phyloP scores from a whole-genome alignment of 2,113 vertebrate species.

The Oryzias curvinotus region DNA sequence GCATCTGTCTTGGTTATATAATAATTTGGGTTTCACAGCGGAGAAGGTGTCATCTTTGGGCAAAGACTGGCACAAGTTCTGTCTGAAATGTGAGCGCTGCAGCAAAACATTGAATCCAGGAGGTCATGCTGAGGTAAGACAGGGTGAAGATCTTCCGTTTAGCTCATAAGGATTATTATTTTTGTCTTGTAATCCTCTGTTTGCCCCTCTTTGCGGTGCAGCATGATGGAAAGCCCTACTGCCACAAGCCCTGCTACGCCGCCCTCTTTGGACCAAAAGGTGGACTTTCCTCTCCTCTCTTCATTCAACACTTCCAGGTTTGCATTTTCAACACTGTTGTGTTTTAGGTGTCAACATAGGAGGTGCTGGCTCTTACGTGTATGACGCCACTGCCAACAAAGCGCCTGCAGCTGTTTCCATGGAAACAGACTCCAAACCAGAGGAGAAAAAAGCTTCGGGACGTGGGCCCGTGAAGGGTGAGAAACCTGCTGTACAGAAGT shows the following conservation, averaged over 20 bases:
- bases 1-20: no score
- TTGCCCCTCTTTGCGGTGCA: slow-evolving; percentile 40
- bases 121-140: slow-evolving; percentile 88
- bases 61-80: slow-evolving; percentile 97
- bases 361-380: slow-evolving; percentile 89
- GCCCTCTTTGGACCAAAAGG: slow-evolving; percentile 85
- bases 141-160: neutral
- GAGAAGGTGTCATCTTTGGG: slow-evolving; percentile 91
- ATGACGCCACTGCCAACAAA: slow-evolving; percentile 76
- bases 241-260: slow-evolving; percentile 86
- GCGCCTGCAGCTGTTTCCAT: slow-evolving; percentile 77
- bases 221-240: slow-evolving; percentile 84
- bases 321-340: neutral
- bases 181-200: no score
- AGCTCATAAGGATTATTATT: no score
- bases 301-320: neutral
- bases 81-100: slow-evolving; percentile 93
- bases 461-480: slow-evolving; percentile 90
- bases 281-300: slow-evolving; percentile 30
- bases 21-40: slow-evolving; percentile 56
- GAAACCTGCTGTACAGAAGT: slow-evolving; percentile 23
- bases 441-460: slow-evolving; percentile 79
- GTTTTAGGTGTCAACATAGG: slow-evolving; percentile 90
- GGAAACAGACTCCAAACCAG: slow-evolving; percentile 74
- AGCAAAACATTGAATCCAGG: slow-evolving; percentile 90